These are phyloP conservation scores for Magallana ariakensis DNA, from an alignment of 1,140 invertebrate genomes.

Conservation along the genomic window DNA sequence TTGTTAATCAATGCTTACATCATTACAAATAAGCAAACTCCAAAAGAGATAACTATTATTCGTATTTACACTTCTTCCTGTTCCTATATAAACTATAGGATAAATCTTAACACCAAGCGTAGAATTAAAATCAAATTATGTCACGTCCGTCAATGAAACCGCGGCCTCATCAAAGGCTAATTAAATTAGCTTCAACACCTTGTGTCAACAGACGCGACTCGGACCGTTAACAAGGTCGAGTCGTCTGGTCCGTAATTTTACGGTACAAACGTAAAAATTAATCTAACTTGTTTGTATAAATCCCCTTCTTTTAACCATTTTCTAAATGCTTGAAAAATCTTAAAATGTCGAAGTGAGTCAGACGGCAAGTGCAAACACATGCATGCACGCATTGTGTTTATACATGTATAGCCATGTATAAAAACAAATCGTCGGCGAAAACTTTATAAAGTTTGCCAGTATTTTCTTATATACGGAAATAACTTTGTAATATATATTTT, in stretches of 20 bases:
- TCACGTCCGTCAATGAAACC: background rate
- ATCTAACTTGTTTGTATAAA: too few relatives aligned
- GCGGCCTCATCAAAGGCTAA: constrained; percentile 3
- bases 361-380: constrained; percentile 26
- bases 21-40: background rate
- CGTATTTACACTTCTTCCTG: background rate
- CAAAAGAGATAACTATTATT: background rate
- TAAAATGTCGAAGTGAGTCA: constrained; percentile 6
- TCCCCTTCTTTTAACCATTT: too few relatives aligned
- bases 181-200: background rate
- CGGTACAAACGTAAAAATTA: too few relatives aligned
- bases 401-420: too few relatives aligned
- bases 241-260: too few relatives aligned
- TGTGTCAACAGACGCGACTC: background rate
- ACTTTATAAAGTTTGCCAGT: too few relatives aligned
- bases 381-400: background rate
- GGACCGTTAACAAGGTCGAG: too few relatives aligned
- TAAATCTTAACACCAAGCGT: background rate
- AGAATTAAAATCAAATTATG: constrained; percentile 18
- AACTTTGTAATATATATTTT: too few relatives aligned
- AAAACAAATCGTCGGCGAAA: too few relatives aligned
- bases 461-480: too few relatives aligned
- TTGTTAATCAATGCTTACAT: constrained; percentile 2
- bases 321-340: background rate
- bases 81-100: constrained; percentile 3